Percentiles rank a stretch among this genome's conserved stretches.
These are phyloP conservation scores for Drosophila yakuba DNA, from an alignment of 1,140 invertebrate genomes.

Conservation along the genomic window DNA sequence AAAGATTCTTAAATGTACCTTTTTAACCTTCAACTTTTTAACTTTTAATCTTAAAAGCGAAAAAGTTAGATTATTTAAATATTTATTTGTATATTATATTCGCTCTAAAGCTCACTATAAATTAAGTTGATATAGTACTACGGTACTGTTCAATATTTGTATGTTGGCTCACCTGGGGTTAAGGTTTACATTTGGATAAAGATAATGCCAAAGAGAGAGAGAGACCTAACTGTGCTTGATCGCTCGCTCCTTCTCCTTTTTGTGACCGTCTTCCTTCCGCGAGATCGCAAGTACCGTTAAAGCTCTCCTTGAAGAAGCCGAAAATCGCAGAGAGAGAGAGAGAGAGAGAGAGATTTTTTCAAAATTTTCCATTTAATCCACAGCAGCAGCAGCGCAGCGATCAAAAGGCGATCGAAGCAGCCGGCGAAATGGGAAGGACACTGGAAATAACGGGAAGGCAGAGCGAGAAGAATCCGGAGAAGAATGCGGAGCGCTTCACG, in stretches of 20 bases:
- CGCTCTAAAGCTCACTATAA: too few species aligned
- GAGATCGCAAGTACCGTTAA: conserved; percentile 9
- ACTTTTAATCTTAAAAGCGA: too few species aligned
- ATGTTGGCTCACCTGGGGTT: neutral
- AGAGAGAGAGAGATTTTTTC: neutral
- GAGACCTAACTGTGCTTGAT: neutral
- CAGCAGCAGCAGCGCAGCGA: conserved; percentile 30
- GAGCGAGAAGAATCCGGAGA: conserved; percentile 38
- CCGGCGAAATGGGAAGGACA: conserved; percentile 59
- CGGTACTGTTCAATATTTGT: too few species aligned
- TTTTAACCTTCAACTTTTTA: too few species aligned
- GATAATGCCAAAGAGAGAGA: neutral
- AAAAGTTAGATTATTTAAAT: too few species aligned
- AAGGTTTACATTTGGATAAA: neutral
- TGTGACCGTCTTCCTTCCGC: neutral
- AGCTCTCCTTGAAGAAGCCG: neutral
- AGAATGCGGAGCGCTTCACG: neutral
- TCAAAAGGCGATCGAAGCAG: conserved; percentile 49
- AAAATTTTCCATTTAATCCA: conserved; percentile 38
- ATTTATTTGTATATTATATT: too few species aligned
- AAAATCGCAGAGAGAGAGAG: neutral
- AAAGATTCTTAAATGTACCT: too few species aligned
- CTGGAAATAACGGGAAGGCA: conserved; percentile 63
- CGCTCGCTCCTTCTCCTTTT: neutral
- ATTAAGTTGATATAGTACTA: too few species aligned